Conservation (phyloP, 2,888 invertebrate genomes). For the Coenonympha arcania region DNA sequence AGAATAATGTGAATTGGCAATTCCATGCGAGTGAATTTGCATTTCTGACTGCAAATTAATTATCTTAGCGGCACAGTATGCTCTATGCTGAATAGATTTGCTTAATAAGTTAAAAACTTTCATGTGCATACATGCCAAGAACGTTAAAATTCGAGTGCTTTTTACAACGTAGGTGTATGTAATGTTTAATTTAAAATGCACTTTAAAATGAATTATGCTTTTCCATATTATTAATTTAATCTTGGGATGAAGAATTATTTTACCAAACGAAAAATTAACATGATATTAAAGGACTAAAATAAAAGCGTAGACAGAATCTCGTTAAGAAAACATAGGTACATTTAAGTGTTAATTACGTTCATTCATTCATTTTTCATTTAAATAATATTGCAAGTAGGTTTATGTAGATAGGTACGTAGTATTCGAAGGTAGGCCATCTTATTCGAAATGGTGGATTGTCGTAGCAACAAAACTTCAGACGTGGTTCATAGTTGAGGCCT, state of each 20-base stretch:
- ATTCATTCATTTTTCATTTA: too few species aligned
- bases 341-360: too few species aligned
- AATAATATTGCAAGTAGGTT: too few species aligned
- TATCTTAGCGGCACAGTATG: constrained; percentile 2
- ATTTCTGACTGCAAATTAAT: constrained; percentile 8
- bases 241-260: neutral
- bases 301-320: too few species aligned
- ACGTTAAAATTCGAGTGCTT: neutral
- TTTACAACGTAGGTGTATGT: neutral
- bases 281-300: too few species aligned
- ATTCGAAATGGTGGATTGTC: too few species aligned
- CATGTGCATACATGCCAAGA: neutral
- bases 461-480: too few species aligned
- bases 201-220: neutral
- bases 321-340: too few species aligned
- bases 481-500: too few species aligned
- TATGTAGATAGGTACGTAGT: too few species aligned
- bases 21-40: constrained; percentile 1
- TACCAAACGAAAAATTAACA: neutral
- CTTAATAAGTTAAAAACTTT: constrained; percentile 7
- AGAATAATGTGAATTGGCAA: too few species aligned
- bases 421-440: too few species aligned
- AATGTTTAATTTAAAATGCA: neutral
- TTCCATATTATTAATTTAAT: neutral
- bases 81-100: constrained; percentile 5